Evolutionary conservation across 2,797 vertebrate genomes (phyloP).

Genomic region (Anguilla anguilla): DNA sequence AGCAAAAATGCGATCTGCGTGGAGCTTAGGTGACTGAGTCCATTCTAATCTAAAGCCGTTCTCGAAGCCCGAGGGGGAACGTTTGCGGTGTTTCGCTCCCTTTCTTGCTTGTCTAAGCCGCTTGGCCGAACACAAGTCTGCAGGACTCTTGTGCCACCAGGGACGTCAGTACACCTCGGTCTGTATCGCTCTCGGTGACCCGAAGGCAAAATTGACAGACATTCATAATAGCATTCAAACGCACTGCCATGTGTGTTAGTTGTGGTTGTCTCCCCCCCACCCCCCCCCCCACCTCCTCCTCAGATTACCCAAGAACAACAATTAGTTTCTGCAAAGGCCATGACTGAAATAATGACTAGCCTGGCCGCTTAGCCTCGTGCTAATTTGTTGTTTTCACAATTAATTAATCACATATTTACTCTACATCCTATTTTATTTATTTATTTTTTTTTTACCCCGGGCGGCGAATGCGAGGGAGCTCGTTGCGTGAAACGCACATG

Average conservation of each 20-base stretch:
- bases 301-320: background rate
- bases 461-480: background rate
- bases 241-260: background rate
- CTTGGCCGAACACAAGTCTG: conserved; percentile 35
- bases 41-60: conserved; percentile 58
- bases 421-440: background rate
- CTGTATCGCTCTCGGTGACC: conserved; percentile 18
- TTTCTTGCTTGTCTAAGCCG: conserved; percentile 52
- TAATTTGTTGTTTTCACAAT: background rate
- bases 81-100: conserved; percentile 60
- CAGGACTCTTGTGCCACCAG: conserved; percentile 20
- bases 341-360: background rate
- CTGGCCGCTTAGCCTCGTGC: background rate
- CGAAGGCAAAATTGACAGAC: conserved; percentile 37
- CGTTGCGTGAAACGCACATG: background rate
- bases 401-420: conserved; percentile 15
- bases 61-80: conserved; percentile 56
- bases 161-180: conserved; percentile 30
- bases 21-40: conserved; percentile 62
- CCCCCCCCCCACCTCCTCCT: too few relatives aligned
- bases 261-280: background rate
- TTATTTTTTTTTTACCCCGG: background rate
- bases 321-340: background rate
- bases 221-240: background rate
- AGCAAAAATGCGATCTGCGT: conserved; percentile 22